These are phyloP conservation scores for Mesoclemmys tuberculata DNA, from an alignment of 2,113 vertebrate genomes.

Conservation along the genomic window DNA sequence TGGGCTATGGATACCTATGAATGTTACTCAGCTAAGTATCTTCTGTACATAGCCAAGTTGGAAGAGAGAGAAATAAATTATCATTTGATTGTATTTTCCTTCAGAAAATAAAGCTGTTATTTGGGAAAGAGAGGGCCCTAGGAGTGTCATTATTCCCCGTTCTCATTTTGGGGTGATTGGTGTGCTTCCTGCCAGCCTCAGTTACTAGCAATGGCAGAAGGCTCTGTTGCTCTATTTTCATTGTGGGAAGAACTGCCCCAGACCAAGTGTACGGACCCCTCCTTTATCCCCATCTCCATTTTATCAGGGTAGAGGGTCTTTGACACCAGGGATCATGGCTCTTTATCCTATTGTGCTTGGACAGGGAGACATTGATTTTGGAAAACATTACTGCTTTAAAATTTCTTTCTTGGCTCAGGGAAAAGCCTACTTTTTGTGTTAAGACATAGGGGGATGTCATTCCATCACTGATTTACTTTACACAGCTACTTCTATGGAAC, in stretches of 20 bases:
- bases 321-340: neutral
- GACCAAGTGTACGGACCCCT: neutral
- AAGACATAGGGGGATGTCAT: neutral
- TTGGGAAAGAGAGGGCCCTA: neutral
- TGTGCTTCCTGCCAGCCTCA: neutral
- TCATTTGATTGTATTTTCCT: neutral
- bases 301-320: neutral
- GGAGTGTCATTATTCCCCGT: neutral
- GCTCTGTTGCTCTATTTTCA: neutral
- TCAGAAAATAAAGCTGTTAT: neutral
- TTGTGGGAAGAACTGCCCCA: rapidly evolving
- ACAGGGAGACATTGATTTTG: neutral
- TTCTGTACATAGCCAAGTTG: neutral
- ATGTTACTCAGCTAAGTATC: neutral
- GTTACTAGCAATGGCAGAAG: neutral
- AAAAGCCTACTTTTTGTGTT: neutral
- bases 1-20: neutral
- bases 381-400: neutral
- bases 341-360: neutral
- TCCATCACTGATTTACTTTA: neutral
- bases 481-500: neutral
- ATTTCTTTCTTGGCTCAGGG: neutral
- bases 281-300: neutral
- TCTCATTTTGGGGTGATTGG: neutral
- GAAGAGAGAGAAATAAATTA: neutral